Evolutionary conservation across 2,888 invertebrate genomes (phyloP).

Genomic region (Chorisops tibialis): DNA sequence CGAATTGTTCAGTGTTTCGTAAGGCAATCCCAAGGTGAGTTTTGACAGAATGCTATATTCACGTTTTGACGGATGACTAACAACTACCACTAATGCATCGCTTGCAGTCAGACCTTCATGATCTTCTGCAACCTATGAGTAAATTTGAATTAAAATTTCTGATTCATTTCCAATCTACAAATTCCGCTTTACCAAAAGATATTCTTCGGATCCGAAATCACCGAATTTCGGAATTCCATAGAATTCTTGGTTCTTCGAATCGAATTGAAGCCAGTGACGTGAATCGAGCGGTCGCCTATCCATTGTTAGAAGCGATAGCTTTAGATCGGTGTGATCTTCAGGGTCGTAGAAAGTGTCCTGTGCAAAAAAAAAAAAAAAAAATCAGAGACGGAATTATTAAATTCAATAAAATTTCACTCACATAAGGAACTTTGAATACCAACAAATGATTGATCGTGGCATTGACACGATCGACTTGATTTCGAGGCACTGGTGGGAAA

Average conservation of each 20-base stretch:
- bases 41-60: conserved; percentile 76
- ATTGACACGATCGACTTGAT: conserved; percentile 80
- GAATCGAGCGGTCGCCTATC: conserved; percentile 65
- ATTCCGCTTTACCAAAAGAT: conserved; percentile 64
- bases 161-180: neutral
- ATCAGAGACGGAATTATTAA: neutral
- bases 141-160: conserved; percentile 8
- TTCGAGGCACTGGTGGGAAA: conserved; percentile 72
- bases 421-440: conserved; percentile 76
- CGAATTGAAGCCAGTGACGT: conserved; percentile 85
- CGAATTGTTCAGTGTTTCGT: conserved; percentile 66
- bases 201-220: conserved; percentile 72
- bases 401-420: conserved; percentile 46
- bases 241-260: conserved; percentile 82
- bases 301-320: conserved; percentile 68
- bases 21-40: conserved; percentile 70
- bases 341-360: conserved; percentile 87
- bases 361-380: conserved; percentile 35
- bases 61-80: conserved; percentile 61
- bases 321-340: conserved; percentile 76
- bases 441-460: conserved; percentile 80
- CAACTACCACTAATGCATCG: conserved; percentile 76
- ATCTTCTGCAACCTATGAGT: conserved; percentile 66
- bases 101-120: conserved; percentile 70
- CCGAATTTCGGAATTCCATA: conserved; percentile 75